Base-by-base conservation (phyloP, 2,113 vertebrate species). In the Phaethornis superciliosus region DNA sequence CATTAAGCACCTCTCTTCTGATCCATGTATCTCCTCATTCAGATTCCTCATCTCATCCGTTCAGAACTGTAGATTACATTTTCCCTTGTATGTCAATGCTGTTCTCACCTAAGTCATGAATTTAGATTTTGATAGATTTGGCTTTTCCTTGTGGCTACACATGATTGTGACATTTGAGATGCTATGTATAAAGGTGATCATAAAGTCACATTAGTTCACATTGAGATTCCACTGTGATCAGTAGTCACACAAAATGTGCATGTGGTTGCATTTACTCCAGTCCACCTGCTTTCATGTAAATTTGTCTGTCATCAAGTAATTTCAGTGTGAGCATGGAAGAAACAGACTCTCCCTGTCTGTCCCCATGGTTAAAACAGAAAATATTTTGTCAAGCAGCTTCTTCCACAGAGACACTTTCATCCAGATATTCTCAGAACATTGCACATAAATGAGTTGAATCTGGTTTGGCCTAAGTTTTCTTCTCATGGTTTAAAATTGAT, bases 401-500 rank as follows among this genome's bases (percentile, higher is more conserved):
- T 88, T 78, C 52, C 19, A 60, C 33, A 60, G 40, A 58, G 93
- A 59, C 4, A 52, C 81, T 92, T 95, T 92, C 52, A 84, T 81
- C 72, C 64, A 72, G 44, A 78, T 47, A 85, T 86, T 15, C 55
- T 81, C 37, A 69, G 28, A 74, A 79, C 24, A 19, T 10, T 51
- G 56, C 32, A 49, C 12, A 3, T 92, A 89, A 92, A 54, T 91
- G 84, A 89, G 44, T 49, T 89, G 89, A 81, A 76, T 70, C 35
- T 91, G 46, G 46, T 76, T 59, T 79, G 62, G 24, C 54, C 40
- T 78, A 79, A 55, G 24, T 58, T 88, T 86, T 93, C 47, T 92
- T 65, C 74, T 65, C 9, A 2, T 13, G 62, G 46, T 81, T 89
- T 94, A 92, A 92, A 91, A 92, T 33, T 94, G 87, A 82, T 87